phyloP scores from a whole-genome alignment of 1,140 invertebrate species.

The Zophobas atratus region DNA sequence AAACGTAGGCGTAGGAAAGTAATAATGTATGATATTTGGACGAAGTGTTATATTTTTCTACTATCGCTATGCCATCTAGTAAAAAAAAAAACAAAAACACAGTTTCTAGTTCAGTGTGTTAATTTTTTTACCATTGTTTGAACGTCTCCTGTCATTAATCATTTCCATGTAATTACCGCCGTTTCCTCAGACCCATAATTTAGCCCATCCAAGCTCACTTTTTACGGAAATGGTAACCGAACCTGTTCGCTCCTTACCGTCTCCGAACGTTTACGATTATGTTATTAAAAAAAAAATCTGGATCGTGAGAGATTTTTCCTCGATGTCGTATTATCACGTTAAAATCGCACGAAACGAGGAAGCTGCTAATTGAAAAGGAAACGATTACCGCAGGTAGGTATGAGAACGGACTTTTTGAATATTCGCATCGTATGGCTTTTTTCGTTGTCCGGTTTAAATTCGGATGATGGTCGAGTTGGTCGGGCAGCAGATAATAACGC shows the following conservation, averaged over 20 bases:
- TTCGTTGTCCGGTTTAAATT: constrained; percentile 35
- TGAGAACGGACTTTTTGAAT: constrained; percentile 36
- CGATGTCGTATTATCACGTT: constrained; percentile 34
- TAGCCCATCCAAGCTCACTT: not conserved
- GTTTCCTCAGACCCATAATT: no score
- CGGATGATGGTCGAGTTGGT: constrained; percentile 6
- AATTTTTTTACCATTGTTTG: no score
- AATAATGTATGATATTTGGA: no score
- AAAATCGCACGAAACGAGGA: constrained; percentile 38
- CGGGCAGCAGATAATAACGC: constrained; percentile 28
- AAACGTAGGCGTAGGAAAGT: no score
- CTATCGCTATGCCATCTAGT: no score
- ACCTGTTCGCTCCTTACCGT: constrained; percentile 11
- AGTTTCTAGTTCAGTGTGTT: no score
- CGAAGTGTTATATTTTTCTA: no score
- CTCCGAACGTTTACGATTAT: constrained; percentile 27
- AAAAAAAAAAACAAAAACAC: no score
- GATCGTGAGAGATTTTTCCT: constrained; percentile 42
- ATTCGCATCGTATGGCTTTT: constrained; percentile 30
- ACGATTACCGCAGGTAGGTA: constrained; percentile 12
- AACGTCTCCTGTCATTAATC: no score
- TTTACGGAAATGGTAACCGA: not conserved
- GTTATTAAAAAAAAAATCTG: constrained; percentile 24
- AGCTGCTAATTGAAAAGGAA: constrained; percentile 46
- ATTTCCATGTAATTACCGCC: no score